Base-by-base conservation (phyloP, 1,140 invertebrate species). In the Eufriesea mexicana region DNA sequence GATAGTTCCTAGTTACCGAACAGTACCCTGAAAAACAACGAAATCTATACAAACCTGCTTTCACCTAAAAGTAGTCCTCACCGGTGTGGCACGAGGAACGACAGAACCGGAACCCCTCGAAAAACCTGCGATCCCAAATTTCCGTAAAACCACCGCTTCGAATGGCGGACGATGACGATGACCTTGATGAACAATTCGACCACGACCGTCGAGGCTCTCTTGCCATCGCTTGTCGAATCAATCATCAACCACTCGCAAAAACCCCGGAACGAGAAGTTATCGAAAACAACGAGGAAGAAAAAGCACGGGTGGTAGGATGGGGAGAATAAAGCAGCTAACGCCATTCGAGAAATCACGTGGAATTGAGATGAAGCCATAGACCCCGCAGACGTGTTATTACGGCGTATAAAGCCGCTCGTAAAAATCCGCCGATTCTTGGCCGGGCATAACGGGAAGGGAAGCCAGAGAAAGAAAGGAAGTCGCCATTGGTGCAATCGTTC, bases 401-500 rank as follows among this genome's bases (percentile, higher is more conserved):
- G 5, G 62, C 23, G 25, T 45, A 67, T 77, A 55, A 75, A 75
- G 25, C 0, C 5, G 73, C 5, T 75, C 73, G 73, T 75, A 75
- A 67, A 77, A 67, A 25, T 62, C 42, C 23, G 18, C 23, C n/a
- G 7, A 42, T 54, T 68, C 42, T 55, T 66, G 47, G 51, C 25
- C 18, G 67, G 9, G 2, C 10, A 5, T 20, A 51, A 47, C 10
- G 66, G 23, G 42, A 7, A n/a, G 2, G 42, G 66, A 16, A 18
- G 7, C 66, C 8, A 14, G 35, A 35, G 18, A 23, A 45, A 45
- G 6, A 5, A 45, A 45, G 12, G 23, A 62, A 35, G 23, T 47
- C 20, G 18, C 20, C 5, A 23, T 23, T 57, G 55, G 20, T 57
- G 55, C 20, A 57, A 57, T 61, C n/a, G 57, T 57, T n/a, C 14